Evolutionary conservation across 2,797 vertebrate genomes (phyloP).

Genomic region (Clarias laeviceps): DNA sequence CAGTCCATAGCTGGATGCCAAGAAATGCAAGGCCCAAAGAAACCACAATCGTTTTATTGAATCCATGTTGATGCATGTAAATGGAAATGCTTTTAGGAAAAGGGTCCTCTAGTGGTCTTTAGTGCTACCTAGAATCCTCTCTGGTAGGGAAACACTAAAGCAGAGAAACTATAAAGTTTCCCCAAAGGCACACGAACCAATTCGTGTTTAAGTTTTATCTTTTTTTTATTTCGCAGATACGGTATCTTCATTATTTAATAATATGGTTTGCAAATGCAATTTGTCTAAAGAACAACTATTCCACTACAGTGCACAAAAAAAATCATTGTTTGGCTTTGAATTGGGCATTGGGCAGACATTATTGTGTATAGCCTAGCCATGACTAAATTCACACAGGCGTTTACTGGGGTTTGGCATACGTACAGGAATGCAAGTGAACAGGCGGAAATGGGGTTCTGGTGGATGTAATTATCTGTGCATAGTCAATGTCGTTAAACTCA

Average conservation of each 20-base stretch:
- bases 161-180: background rate
- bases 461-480: constrained; percentile 66
- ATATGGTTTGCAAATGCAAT: constrained; percentile 27
- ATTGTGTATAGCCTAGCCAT: constrained; percentile 62
- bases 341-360: constrained; percentile 62
- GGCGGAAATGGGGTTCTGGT: constrained; percentile 71
- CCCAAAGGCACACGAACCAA: constrained; percentile 1
- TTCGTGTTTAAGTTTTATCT: background rate
- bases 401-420: constrained; percentile 66
- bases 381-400: constrained; percentile 58
- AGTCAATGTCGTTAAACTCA: constrained; percentile 65
- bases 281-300: too few species aligned
- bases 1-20: constrained; percentile 24
- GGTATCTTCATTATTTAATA: constrained; percentile 21
- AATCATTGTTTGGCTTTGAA: constrained; percentile 57
- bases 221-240: background rate
- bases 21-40: constrained; percentile 15
- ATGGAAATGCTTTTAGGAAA: constrained; percentile 16
- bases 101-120: background rate
- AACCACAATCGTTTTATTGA: constrained; percentile 31
- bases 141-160: background rate
- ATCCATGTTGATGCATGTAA: constrained; percentile 25
- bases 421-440: constrained; percentile 68
- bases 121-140: background rate
- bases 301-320: constrained; percentile 31